Percentiles rank a stretch among this genome's conserved stretches.
These are phyloP conservation scores for Campoplex capitator DNA, from an alignment of 2,888 invertebrate species.

Conservation along the genomic window DNA sequence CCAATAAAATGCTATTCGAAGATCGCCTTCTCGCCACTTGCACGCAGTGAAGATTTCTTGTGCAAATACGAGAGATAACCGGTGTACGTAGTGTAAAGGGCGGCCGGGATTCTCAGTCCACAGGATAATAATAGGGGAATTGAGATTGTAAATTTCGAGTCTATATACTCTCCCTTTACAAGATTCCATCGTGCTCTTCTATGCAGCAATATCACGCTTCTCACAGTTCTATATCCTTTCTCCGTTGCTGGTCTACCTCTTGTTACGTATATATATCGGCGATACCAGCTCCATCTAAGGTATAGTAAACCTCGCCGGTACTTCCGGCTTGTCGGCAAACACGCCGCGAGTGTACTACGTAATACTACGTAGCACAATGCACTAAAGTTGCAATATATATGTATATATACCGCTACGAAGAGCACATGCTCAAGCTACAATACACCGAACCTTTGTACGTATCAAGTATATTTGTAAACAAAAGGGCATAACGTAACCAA, in stretches of 20 bases:
- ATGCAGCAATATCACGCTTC: slow-evolving; percentile 64
- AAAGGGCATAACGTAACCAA: neutral
- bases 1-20: neutral
- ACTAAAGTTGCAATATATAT: slow-evolving; percentile 1
- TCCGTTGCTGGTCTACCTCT: neutral
- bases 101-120: neutral
- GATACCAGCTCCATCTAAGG: slow-evolving; percentile 39
- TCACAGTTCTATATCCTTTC: slow-evolving; percentile 23
- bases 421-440: neutral
- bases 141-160: slow-evolving; percentile 61
- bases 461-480: slow-evolving; percentile 13
- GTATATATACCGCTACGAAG: neutral
- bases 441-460: neutral
- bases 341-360: slow-evolving; percentile 33
- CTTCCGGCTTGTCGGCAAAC: slow-evolving; percentile 59
- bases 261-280: slow-evolving; percentile 27
- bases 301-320: slow-evolving; percentile 32
- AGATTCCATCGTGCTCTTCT: slow-evolving; percentile 70
- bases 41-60: neutral
- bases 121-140: neutral
- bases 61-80: neutral
- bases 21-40: neutral
- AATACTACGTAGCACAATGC: neutral
- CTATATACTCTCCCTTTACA: slow-evolving; percentile 68
- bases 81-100: neutral